Conservation (phyloP, 2,113 vertebrate genomes). For the Salminus brasiliensis region DNA sequence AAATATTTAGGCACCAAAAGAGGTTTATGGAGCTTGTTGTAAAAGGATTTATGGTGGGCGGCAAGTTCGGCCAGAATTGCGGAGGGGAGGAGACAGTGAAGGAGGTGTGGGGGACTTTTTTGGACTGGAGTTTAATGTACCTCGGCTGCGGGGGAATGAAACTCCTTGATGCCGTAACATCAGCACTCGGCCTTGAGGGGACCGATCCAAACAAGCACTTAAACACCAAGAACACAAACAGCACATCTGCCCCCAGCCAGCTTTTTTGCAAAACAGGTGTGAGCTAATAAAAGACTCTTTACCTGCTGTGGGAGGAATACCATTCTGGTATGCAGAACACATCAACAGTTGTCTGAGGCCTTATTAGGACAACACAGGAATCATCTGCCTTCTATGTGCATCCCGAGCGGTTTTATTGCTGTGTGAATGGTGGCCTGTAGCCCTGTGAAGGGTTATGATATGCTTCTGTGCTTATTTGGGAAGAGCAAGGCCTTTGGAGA, state of each 20-base stretch:
- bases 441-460: background rate
- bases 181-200: conserved; percentile 42
- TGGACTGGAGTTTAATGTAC: conserved; percentile 39
- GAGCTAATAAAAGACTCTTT: conserved; percentile 52
- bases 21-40: conserved; percentile 82
- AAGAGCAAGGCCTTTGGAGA: conserved; percentile 1
- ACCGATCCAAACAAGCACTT: conserved; percentile 76
- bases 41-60: conserved; percentile 78
- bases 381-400: conserved; percentile 31
- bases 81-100: conserved; percentile 2
- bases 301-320: conserved; percentile 45
- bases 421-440: conserved; percentile 7
- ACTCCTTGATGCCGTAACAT: conserved; percentile 35
- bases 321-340: conserved; percentile 47
- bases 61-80: conserved; percentile 65
- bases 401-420: background rate
- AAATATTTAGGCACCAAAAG: conserved; percentile 82
- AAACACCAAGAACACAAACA: conserved; percentile 68
- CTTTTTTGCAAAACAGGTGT: conserved; percentile 72
- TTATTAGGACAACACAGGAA: conserved; percentile 62
- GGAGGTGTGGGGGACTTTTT: conserved; percentile 17
- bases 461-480: conserved; percentile 29
- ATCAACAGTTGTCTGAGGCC: conserved; percentile 60
- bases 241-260: conserved; percentile 61
- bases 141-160: conserved; percentile 43